These are phyloP conservation scores for Athetis lepigone DNA, from an alignment of 2,888 invertebrate species.

Conservation along the genomic window DNA sequence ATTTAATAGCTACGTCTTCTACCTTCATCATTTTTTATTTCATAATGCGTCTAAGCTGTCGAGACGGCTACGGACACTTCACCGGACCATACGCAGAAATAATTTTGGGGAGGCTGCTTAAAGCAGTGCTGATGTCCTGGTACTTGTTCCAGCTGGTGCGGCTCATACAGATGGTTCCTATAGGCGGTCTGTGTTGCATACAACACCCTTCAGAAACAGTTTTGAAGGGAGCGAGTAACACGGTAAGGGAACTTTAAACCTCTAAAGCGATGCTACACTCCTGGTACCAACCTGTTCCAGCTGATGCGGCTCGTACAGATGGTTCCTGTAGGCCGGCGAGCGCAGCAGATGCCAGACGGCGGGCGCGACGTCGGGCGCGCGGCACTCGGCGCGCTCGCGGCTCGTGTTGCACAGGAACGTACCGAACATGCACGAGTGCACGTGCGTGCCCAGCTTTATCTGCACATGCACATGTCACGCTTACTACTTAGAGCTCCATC, in stretches of 20 bases:
- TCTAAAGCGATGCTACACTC: no score
- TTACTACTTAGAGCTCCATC: conserved; percentile 35
- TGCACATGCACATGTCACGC: conserved; percentile 77
- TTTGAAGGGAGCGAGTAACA: no score
- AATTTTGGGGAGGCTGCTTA: no score
- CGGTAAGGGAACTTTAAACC: no score
- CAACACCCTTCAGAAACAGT: no score
- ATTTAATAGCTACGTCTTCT: no score
- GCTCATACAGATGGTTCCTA: conserved; percentile 95
- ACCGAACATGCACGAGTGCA: conserved; percentile 98
- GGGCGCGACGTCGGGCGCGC: conserved; percentile 93
- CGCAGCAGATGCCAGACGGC: conserved; percentile 97
- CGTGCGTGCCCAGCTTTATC: conserved; percentile 98
- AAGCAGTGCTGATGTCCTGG: no score
- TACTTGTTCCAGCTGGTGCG: conserved; percentile 72
- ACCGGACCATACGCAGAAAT: no score
- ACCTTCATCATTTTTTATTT: no score
- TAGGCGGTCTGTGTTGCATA: no score
- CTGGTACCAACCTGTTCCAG: conserved; percentile 66
- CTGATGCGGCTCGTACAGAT: conserved; percentile 92
- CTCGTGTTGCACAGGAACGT: conserved; percentile 98
- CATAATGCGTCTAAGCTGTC: no score
- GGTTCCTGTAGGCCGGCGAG: conserved; percentile 95
- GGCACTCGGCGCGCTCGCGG: conserved; percentile 92
- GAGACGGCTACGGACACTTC: no score